phyloP scores from a whole-genome alignment of 2,888 invertebrate genomes.

The Sphaerophoria rueppellii region DNA sequence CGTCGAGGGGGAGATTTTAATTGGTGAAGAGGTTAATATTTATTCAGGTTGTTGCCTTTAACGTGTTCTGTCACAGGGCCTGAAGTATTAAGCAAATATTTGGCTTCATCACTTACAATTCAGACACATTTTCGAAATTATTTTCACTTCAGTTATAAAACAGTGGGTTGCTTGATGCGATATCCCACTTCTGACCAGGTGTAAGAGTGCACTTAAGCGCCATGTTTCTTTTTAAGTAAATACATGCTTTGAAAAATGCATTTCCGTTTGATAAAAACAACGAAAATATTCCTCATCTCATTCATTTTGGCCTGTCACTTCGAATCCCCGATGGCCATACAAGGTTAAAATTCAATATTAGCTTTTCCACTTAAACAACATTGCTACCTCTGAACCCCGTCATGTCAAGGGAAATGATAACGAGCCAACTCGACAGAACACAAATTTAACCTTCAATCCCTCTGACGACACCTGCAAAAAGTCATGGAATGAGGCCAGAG shows the following conservation, averaged over 20 bases:
- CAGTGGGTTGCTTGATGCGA: neutral
- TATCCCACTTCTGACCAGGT: neutral
- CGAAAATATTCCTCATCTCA: neutral
- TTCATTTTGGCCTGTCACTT: constrained; percentile 32
- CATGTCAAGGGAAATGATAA: constrained; percentile 52
- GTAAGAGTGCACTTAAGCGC: constrained; percentile 4
- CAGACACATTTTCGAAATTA: neutral
- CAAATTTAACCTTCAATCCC: constrained; percentile 43
- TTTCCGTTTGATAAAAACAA: constrained; percentile 19
- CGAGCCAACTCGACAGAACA: constrained; percentile 41
- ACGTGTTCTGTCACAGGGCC: neutral
- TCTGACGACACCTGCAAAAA: constrained; percentile 32
- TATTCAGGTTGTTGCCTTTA: neutral
- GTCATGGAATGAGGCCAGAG: neutral
- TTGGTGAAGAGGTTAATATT: constrained; percentile 35
- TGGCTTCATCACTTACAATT: neutral
- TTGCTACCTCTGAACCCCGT: neutral
- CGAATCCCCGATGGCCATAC: constrained; percentile 45
- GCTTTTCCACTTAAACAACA: constrained; percentile 70
- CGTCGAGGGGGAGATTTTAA: constrained; percentile 38
- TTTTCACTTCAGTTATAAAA: neutral
- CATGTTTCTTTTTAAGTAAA: constrained; percentile 25
- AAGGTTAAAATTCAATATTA: constrained; percentile 68
- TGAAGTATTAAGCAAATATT: neutral
- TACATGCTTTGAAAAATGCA: constrained; percentile 43